Evolutionary conservation across 2,888 invertebrate genomes (phyloP).

Genomic region (Chaetogeoica ovagalla): DNA sequence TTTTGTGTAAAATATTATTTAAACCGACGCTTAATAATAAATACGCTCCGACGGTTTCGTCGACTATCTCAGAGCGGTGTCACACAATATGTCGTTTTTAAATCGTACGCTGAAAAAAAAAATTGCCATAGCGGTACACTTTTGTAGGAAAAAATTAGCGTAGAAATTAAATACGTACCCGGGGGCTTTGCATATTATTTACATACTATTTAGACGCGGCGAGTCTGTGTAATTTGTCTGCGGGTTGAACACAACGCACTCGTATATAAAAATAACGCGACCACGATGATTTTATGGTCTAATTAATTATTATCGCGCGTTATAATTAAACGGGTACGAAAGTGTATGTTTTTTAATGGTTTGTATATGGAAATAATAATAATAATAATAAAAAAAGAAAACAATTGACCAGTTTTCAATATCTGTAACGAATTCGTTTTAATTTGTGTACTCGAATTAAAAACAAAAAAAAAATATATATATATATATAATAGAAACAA

Average conservation of each 20-base stretch:
- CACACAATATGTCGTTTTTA: constrained; percentile 1
- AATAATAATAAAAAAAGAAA: constrained; percentile 22
- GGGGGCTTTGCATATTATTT: no score
- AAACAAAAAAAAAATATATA: not conserved
- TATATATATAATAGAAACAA: not conserved
- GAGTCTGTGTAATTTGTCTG: constrained; percentile 23
- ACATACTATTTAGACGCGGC: not conserved
- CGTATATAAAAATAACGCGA: not conserved
- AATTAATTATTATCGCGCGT: constrained; percentile 26
- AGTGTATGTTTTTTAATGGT: constrained; percentile 12
- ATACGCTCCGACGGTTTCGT: constrained; percentile 2
- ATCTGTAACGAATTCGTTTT: not conserved
- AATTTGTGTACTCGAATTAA: not conserved
- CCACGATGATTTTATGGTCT: constrained; percentile 38
- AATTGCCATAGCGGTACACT: not conserved
- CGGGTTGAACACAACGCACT: not conserved
- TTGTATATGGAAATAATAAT: not conserved
- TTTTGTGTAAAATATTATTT: not conserved
- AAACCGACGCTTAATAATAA: not conserved
- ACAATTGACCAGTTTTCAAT: constrained; percentile 9
- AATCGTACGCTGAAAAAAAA: constrained; percentile 7
- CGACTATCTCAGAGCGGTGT: not conserved
- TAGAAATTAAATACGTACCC: constrained; percentile 18
- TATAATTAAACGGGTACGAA: constrained; percentile 33
- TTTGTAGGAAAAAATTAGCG: constrained; percentile 9